phyloP scores from a whole-genome alignment of 2,888 invertebrate species.

The Pedicia rivosa region DNA sequence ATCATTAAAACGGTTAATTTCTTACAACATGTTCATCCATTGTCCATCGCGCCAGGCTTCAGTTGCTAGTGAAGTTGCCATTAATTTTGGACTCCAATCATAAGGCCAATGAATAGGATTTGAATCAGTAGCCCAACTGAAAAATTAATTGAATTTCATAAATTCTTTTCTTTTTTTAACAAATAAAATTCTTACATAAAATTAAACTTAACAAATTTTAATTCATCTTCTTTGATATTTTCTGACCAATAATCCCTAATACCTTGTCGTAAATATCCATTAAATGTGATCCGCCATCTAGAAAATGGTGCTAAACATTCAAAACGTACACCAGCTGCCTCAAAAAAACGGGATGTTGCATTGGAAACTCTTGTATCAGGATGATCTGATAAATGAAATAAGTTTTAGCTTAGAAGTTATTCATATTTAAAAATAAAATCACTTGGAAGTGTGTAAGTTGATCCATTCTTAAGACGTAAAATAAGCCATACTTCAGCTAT shows the following conservation, averaged over 20 bases:
- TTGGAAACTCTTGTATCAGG: conserved; percentile 34
- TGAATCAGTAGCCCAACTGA: conserved; percentile 39
- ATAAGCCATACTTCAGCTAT: conserved; percentile 39
- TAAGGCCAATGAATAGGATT: conserved; percentile 34
- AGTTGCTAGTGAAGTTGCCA: conserved; percentile 37
- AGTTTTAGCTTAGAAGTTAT: not conserved
- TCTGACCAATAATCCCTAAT: conserved; percentile 20
- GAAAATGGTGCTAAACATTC: conserved; percentile 42
- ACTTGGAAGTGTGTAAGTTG: conserved; percentile 32
- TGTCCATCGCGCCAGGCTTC: conserved; percentile 40
- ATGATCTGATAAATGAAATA: conserved; percentile 34
- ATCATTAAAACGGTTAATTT: conserved; percentile 5
- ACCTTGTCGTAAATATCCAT: conserved; percentile 44
- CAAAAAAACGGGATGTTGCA: conserved; percentile 36
- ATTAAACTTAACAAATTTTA: conserved; percentile 36
- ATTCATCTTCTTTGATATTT: conserved; percentile 21
- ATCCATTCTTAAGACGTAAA: conserved; percentile 30
- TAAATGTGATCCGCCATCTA: conserved; percentile 47
- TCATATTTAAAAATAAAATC: conserved; percentile 11
- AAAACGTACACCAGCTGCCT: conserved; percentile 41
- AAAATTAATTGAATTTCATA: conserved; percentile 12
- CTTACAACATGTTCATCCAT: conserved; percentile 40
- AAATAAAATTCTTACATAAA: conserved; percentile 36
- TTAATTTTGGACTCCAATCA: conserved; percentile 36
- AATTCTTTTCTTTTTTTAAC: not conserved